Conservation (phyloP, 2,113 vertebrate species). For the Psephotus haematonotus region DNA sequence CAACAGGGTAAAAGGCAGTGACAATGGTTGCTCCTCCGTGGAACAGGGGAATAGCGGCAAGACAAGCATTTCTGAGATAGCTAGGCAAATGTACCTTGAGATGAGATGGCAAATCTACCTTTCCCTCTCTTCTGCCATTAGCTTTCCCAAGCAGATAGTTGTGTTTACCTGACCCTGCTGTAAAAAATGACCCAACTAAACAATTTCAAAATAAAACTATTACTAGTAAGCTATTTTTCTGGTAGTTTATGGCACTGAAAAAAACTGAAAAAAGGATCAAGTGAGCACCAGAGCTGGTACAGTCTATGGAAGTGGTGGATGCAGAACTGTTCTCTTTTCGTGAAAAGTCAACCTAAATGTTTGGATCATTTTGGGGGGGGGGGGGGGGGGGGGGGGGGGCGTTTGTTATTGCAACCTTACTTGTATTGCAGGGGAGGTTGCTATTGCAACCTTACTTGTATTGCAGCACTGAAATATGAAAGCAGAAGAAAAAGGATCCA, state of each 20-base stretch:
- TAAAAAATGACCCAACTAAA: neutral
- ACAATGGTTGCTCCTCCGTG: neutral
- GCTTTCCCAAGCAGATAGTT: neutral
- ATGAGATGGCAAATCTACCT: neutral
- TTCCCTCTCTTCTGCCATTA: neutral
- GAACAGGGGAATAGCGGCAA: neutral
- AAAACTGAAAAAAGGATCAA: neutral
- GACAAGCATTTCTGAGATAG: neutral
- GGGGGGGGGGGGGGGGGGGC: accelerated
- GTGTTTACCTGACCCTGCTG: neutral
- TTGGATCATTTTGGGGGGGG: neutral
- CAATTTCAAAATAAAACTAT: neutral
- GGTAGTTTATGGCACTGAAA: neutral
- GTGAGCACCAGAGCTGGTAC: neutral
- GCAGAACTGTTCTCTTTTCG: neutral
- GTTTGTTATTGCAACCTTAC: no score
- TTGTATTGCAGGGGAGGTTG: no score
- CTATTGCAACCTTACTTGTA: neutral
- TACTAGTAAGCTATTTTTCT: neutral
- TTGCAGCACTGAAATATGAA: neutral
- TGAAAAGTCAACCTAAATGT: neutral
- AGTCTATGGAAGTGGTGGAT: neutral
- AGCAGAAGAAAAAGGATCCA: neutral
- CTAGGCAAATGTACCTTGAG: neutral
- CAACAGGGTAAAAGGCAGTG: neutral